Percentiles rank a stretch among this genome's conserved stretches.
Evolutionary conservation across 1,140 invertebrate genomes (phyloP).

Genomic region (Thaumetopoea pityocampa): DNA sequence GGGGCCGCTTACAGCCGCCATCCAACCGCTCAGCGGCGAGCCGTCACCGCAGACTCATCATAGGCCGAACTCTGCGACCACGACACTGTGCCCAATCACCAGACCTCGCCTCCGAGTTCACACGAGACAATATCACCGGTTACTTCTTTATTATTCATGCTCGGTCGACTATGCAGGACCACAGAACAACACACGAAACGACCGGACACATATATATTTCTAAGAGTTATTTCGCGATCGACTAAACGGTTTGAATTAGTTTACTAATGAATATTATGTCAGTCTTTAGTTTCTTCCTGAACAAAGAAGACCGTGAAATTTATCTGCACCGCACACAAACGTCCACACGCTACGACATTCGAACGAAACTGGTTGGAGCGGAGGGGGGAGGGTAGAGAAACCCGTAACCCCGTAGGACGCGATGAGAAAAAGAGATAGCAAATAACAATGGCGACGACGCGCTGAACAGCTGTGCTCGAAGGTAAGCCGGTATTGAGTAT

Average conservation of each 20-base stretch:
- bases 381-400: conserved; percentile 30
- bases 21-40: conserved; percentile 76
- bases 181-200: conserved; percentile 57
- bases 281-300: conserved; percentile 38
- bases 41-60: conserved; percentile 70
- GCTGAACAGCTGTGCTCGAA: conserved; percentile 66
- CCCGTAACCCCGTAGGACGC: conserved; percentile 40
- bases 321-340: conserved; percentile 30
- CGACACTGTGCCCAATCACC: conserved; percentile 54
- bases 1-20: conserved; percentile 86
- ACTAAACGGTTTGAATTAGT: conserved; percentile 20
- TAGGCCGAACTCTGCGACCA: conserved; percentile 36
- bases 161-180: conserved; percentile 68
- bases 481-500: conserved; percentile 1
- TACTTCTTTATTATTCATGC: conserved; percentile 74
- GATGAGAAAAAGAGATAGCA: conserved; percentile 51
- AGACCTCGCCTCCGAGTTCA: conserved; percentile 45
- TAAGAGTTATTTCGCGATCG: conserved; percentile 26
- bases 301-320: conserved; percentile 68
- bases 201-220: conserved; percentile 44
- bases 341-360: conserved; percentile 61
- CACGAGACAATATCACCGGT: conserved; percentile 63
- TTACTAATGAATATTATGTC: conserved; percentile 16
- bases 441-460: conserved; percentile 67
- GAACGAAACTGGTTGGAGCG: conserved; percentile 64